phyloP scores from a whole-genome alignment of 2,113 vertebrate species.

The Mesembrinibis cayennensis region DNA sequence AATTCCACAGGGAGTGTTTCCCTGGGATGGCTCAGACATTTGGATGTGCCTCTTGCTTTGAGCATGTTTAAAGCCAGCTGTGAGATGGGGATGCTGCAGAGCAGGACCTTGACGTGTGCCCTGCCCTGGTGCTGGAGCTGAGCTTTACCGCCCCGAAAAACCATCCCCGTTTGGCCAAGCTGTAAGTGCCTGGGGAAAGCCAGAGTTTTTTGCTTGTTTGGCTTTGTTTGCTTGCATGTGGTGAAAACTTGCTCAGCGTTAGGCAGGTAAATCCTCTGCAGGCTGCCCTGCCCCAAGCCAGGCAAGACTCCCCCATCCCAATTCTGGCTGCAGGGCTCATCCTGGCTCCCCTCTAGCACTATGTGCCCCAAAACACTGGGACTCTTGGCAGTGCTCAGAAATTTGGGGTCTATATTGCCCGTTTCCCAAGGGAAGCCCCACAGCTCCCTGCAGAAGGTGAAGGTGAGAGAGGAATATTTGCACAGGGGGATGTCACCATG shows the following conservation, averaged over 20 bases:
- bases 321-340: neutral
- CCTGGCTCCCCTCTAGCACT: neutral
- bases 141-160: neutral
- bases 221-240: neutral
- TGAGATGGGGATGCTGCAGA: neutral
- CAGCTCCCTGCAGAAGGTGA: neutral
- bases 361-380: fast-evolving
- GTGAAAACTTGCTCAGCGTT: neutral
- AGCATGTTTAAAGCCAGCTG: neutral
- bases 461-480: neutral
- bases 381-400: neutral
- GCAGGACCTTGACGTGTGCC: neutral
- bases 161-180: neutral
- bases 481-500: neutral
- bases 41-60: neutral
- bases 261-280: neutral
- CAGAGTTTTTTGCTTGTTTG: neutral
- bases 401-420: neutral
- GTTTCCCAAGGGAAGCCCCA: neutral
- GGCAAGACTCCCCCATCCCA: neutral
- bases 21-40: neutral
- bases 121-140: neutral
- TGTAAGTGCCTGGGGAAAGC: neutral
- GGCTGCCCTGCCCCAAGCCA: neutral
- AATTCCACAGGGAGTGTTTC: neutral